phyloP scores from a whole-genome alignment of 1,140 invertebrate species.

The Macrosteles quadrilineatus region DNA sequence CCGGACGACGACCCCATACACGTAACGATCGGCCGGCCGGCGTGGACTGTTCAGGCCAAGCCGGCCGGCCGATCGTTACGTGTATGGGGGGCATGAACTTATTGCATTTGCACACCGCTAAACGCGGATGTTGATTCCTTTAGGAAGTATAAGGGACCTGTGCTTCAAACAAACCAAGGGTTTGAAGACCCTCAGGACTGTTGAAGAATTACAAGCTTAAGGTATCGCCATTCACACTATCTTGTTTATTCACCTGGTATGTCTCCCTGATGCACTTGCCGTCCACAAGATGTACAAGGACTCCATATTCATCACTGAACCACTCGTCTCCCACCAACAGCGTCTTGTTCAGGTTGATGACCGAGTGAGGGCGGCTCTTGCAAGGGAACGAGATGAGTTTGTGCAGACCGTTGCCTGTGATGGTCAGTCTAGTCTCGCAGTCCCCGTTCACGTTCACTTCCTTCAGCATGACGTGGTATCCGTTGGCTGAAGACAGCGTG shows the following conservation, averaged over 20 bases:
- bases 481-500: not conserved
- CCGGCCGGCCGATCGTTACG: no score
- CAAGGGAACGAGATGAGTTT: not conserved
- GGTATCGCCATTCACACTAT: no score
- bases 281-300: not conserved
- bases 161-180: no score
- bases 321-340: constrained; percentile 5
- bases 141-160: no score
- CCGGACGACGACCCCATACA: no score
- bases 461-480: not conserved
- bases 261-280: not conserved
- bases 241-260: not conserved
- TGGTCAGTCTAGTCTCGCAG: not conserved
- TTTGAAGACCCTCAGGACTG: no score
- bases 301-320: not conserved
- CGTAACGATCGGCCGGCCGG: no score
- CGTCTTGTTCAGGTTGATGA: constrained; percentile 5
- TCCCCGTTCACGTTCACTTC: not conserved
- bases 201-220: no score
- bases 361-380: not conserved
- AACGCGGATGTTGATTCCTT: no score
- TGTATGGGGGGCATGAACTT: no score
- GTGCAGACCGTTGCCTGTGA: not conserved
- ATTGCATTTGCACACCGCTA: no score
- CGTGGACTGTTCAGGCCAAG: no score